These are phyloP conservation scores for Glyptemys insculpta DNA, from an alignment of 2,797 vertebrate genomes.

Conservation along the genomic window DNA sequence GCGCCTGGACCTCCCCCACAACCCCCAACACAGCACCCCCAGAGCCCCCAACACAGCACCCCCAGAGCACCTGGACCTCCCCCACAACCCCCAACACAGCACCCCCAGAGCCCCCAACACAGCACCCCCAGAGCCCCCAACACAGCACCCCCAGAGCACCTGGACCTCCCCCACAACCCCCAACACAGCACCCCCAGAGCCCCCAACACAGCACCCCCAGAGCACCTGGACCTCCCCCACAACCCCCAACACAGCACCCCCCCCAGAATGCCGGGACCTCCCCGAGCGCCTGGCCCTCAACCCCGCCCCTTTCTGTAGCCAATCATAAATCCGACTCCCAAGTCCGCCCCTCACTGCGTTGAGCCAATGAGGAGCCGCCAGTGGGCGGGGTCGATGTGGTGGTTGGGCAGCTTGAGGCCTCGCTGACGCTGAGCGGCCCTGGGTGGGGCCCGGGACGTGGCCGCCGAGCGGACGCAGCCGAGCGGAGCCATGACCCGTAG, in stretches of 20 bases:
- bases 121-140: not conserved
- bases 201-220: not conserved
- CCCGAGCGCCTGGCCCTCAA: not conserved
- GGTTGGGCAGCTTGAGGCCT: not conserved
- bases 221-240: too few species aligned
- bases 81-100: too few species aligned
- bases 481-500: constrained; percentile 45
- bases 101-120: too few species aligned
- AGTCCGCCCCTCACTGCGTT: accelerated
- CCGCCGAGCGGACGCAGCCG: not conserved
- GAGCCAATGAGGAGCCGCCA: not conserved
- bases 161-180: too few species aligned
- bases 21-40: too few species aligned
- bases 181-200: not conserved
- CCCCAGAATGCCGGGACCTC: too few species aligned
- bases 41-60: too few species aligned
- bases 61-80: too few species aligned
- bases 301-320: constrained; percentile 20
- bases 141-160: too few species aligned
- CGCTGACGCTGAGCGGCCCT: not conserved
- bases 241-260: too few species aligned
- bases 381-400: not conserved
- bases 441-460: not conserved
- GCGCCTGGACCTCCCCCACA: not conserved
- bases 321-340: not conserved